Conservation (phyloP, 2,797 vertebrate species). For the Mormyrus proboscirostris region DNA sequence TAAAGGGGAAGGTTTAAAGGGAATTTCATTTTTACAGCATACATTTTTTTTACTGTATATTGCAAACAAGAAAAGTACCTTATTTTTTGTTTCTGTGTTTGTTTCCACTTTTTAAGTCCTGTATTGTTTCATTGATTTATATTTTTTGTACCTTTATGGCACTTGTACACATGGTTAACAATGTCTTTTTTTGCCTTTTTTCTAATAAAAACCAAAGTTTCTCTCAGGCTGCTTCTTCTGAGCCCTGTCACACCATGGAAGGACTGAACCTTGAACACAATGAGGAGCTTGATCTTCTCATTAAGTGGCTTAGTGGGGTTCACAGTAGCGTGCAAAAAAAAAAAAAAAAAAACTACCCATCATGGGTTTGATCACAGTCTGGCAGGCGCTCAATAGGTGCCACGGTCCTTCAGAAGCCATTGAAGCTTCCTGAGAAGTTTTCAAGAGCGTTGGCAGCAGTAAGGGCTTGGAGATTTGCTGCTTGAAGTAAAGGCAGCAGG, state of each 20-base stretch:
- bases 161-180: not conserved
- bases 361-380: conserved; percentile 4
- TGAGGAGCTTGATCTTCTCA: conserved; percentile 7
- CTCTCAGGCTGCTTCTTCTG: not conserved
- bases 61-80: not conserved
- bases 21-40: not conserved
- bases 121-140: not conserved
- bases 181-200: not conserved
- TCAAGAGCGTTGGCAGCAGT: not conserved
- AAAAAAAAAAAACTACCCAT: conserved; percentile 4
- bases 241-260: conserved; percentile 2
- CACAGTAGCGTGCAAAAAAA: not conserved
- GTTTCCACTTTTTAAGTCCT: not conserved
- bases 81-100: not conserved
- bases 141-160: not conserved
- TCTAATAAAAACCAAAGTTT: not conserved
- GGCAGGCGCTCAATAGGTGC: conserved; percentile 12
- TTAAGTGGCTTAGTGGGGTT: not conserved
- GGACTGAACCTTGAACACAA: conserved; percentile 5
- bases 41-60: not conserved
- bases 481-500: not conserved
- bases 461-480: not conserved
- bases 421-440: conserved; percentile 3
- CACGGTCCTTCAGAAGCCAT: not conserved
- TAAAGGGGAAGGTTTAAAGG: not conserved